These are phyloP conservation scores for Stratiomys singularior DNA, from an alignment of 2,888 invertebrate genomes.

Conservation along the genomic window DNA sequence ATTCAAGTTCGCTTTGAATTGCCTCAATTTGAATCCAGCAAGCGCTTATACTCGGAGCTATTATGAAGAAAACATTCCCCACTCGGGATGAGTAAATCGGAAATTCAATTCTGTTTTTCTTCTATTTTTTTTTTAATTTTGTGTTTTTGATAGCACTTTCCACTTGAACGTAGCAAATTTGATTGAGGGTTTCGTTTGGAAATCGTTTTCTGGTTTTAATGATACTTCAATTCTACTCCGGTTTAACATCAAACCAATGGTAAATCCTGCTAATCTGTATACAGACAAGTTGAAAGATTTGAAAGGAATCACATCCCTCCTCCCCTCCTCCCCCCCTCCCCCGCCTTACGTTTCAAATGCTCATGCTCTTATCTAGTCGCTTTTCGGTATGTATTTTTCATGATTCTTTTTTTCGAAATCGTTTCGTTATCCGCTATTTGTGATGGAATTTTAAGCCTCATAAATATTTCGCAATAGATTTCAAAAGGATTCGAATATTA, in stretches of 20 bases:
- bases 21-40: neutral
- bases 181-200: no score
- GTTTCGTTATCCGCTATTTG: neutral
- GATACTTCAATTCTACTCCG: neutral
- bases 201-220: neutral
- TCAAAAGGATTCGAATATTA: neutral
- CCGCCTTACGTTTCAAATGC: neutral
- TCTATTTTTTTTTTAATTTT: no score
- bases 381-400: no score
- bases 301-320: neutral
- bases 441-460: neutral
- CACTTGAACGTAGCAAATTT: no score
- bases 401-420: neutral
- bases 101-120: neutral
- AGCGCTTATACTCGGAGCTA: no score
- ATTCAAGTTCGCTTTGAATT: neutral
- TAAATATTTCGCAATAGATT: neutral
- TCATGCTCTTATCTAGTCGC: no score
- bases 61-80: neutral
- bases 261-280: slow-evolving; percentile 23
- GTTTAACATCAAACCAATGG: slow-evolving; percentile 1
- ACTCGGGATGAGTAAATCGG: neutral
- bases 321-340: neutral
- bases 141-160: no score
- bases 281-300: neutral